Evolutionary conservation across 2,888 invertebrate genomes (phyloP), one percentile per base, ranked within the genome.

Genomic region (Hirtodrosophila alboralis): DNA sequence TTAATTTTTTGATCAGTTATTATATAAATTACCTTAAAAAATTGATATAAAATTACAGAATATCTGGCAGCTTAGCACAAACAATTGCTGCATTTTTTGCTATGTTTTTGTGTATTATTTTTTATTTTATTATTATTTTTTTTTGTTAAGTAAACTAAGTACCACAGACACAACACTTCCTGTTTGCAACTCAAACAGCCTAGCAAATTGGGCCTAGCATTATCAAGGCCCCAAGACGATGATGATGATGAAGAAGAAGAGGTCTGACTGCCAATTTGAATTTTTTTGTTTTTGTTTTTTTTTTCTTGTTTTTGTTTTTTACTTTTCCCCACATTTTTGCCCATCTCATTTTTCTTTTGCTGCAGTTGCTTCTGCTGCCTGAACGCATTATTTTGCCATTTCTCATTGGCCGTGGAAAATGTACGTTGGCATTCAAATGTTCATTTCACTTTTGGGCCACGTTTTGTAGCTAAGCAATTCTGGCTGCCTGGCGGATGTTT

Each of bases 381-480:
- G 73, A 67, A 75, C 75, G 75, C 63, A 73, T 73, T 75, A 75
- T 70, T 73, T 73, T 67, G 63, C 58, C 74, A 77, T 66, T 72
- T 75, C 59, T 65, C 69, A 69, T 66, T 62, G 54, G 41, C 38
- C 54, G 45, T 60, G 45, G 56, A 47, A 48, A 60, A n/a, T n/a
- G n/a, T 47, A 38, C 48, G 48, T 45, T 26, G 49, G 61, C 61
- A 49, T 40, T 47, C 47, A 33, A 38, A 40, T 34, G 48, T 40
- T 54, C 49, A 51, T 61, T 58, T 38, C 27, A 37, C 61, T 67
- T 58, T 45, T 44, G 31, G 43, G 60, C 53, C 60, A 51, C 45
- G 49, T 60, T n/a, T 41, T 59, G 16, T 43, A 37, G 41, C 41
- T 18, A 9, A 27, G 28, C 34, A 41, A 34, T 34, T 3, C 13